phyloP scores from a whole-genome alignment of 2,888 invertebrate species.

The Agrochola macilenta region DNA sequence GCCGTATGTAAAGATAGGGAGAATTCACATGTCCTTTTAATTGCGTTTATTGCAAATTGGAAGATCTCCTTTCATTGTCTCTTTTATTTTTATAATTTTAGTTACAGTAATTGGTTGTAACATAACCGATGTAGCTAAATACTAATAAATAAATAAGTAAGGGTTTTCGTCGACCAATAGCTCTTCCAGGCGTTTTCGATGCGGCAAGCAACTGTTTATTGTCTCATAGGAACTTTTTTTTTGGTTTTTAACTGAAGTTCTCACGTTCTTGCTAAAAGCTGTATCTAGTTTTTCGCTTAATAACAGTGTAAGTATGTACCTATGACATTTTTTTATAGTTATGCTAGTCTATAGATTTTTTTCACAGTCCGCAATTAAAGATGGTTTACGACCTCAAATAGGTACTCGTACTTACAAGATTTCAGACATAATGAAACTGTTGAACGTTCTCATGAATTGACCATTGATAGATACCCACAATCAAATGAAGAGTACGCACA shows the following conservation, averaged over 20 bases:
- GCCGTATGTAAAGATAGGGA: no score
- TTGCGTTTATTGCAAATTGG: no score
- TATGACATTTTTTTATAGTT: background rate
- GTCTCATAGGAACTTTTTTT: background rate
- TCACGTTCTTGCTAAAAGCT: background rate
- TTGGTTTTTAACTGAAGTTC: background rate
- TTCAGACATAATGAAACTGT: background rate
- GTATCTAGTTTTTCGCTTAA: background rate
- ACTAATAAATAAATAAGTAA: no score
- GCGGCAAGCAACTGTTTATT: no score
- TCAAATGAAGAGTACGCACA: slow-evolving; percentile 3
- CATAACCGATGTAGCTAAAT: no score
- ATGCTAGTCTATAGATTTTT: background rate
- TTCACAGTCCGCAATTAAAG: background rate
- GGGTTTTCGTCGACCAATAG: no score
- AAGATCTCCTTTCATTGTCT: no score
- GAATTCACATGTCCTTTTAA: no score
- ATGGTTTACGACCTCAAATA: background rate
- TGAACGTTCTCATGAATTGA: slow-evolving; percentile 6
- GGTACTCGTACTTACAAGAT: no score
- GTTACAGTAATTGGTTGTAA: no score
- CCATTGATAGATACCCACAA: background rate
- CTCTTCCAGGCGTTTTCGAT: no score
- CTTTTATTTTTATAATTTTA: no score
- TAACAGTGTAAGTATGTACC: background rate